Conservation (phyloP, 2,888 invertebrate genomes). For the Caenorhabditis imperialis region DNA sequence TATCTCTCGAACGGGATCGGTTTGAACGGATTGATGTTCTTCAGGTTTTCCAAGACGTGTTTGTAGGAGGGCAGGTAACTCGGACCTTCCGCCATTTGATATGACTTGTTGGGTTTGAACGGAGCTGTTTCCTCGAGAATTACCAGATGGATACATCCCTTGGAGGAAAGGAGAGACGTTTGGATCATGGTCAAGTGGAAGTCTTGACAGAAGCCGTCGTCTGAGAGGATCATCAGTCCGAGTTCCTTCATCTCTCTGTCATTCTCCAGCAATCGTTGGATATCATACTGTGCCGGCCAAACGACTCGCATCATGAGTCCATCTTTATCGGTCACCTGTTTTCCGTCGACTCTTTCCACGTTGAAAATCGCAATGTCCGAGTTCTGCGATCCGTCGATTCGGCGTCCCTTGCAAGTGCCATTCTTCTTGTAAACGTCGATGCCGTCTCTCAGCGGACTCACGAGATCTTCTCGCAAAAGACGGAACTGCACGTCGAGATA, state of each 20-base stretch:
- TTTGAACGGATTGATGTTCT: constrained; percentile 77
- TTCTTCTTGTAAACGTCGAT: constrained; percentile 78
- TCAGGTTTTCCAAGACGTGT: constrained; percentile 85
- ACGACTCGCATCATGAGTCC: constrained; percentile 54
- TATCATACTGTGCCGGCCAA: constrained; percentile 83
- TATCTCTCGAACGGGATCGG: constrained; percentile 77
- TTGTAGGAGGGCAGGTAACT: constrained; percentile 89
- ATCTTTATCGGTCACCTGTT: constrained; percentile 51
- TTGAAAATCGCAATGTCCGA: constrained; percentile 49
- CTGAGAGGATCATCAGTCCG: constrained; percentile 83
- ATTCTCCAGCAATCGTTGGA: constrained; percentile 82
- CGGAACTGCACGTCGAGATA: constrained; percentile 88
- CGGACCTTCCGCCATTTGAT: constrained; percentile 82
- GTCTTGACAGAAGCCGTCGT: constrained; percentile 83
- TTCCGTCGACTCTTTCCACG: constrained; percentile 48
- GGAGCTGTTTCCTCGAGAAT: constrained; percentile 24
- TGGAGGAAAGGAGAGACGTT: not conserved
- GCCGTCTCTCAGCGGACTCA: constrained; percentile 85
- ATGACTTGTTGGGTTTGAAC: constrained; percentile 33
- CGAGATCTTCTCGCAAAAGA: constrained; percentile 87
- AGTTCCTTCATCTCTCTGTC: constrained; percentile 28
- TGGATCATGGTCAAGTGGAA: constrained; percentile 84
- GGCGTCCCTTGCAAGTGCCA: constrained; percentile 23
- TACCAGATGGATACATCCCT: constrained; percentile 13
- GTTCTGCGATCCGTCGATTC: constrained; percentile 6